Conservation (phyloP, 1,140 invertebrate genomes). For the Temnothorax curvispinosus region DNA sequence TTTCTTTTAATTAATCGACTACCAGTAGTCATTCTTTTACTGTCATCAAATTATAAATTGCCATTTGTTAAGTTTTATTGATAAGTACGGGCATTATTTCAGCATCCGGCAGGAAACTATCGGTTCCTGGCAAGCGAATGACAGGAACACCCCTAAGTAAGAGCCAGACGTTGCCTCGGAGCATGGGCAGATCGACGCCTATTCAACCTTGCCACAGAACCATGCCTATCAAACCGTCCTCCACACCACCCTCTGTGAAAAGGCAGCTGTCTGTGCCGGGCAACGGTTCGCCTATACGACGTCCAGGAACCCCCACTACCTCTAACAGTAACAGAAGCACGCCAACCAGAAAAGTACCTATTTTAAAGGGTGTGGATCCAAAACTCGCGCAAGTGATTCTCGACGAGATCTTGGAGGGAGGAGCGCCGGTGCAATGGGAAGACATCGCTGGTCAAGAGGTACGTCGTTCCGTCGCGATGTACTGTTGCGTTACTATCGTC, state of each 20-base stretch:
- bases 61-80: not conserved
- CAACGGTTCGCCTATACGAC: conserved; percentile 88
- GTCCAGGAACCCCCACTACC: conserved; percentile 86
- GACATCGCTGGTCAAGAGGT: conserved; percentile 96
- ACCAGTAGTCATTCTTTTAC: not conserved
- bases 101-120: conserved; percentile 91
- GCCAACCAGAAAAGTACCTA: conserved; percentile 83
- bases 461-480: not conserved
- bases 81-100: conserved; percentile 44
- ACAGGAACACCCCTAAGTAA: conserved; percentile 89
- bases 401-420: conserved; percentile 91
- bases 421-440: conserved; percentile 94
- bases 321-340: conserved; percentile 80
- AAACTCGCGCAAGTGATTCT: conserved; percentile 93
- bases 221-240: conserved; percentile 89
- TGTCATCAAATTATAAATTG: not conserved
- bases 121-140: conserved; percentile 89
- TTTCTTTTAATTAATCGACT: not conserved
- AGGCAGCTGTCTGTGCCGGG: conserved; percentile 91
- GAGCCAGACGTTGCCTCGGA: conserved; percentile 93
- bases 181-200: conserved; percentile 90
- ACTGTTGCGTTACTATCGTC: not conserved
- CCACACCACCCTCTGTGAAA: conserved; percentile 93
- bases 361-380: conserved; percentile 93
- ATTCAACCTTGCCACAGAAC: conserved; percentile 85